Base-by-base conservation (phyloP, 2,797 vertebrate species). In the Channa striata region DNA sequence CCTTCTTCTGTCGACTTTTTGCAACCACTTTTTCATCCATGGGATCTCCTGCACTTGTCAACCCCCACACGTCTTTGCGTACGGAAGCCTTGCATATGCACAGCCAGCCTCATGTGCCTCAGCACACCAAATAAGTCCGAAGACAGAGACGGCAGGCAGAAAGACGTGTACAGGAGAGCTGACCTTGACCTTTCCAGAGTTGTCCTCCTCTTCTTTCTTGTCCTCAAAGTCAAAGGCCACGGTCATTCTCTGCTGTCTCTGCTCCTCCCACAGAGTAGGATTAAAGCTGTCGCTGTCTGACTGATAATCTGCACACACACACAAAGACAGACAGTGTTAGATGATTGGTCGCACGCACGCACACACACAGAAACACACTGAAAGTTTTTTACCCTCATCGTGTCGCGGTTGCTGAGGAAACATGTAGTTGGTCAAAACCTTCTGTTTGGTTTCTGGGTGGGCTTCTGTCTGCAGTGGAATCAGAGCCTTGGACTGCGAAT, bases 241-340 rank as follows among this genome's bases (percentile, higher is more conserved):
- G 2, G 98, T 99, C 97, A 99, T 99, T 57, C 98, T 94, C 87
- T 99, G 97, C 87, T 99, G 98, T 80, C 98, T 93, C 93, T 99
- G 98, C 85, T 99, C 98, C 87, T 99, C 98, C 98, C 98, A 99
- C 43, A 99, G 93, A 1, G 97, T 97, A 8, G 98, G 98, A 90
- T 99, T 99, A 87, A 99, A 99, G 75, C 98, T 99, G 94, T 99
- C 98, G 21, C 93, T 99, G 94, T 99, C 98, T 3, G 98, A 99
- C 92, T 97, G 97, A 94, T 99, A 99, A 95, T 99, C 98, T 99
- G 69, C 2, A 50, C 36, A 48, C 36, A 72, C n/a, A 72, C 42
- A 67, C 52, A 58, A 25, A 65, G n/a, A 69, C 23, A 43, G 2
- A n/a, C 6, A 43, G 25, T 30, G 6, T 6, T 30, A 6, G 25